Evolutionary conservation across 2,113 vertebrate species (phyloP), one percentile per base, ranked within the genome.

Genomic region (Gadus chalcogrammus): DNA sequence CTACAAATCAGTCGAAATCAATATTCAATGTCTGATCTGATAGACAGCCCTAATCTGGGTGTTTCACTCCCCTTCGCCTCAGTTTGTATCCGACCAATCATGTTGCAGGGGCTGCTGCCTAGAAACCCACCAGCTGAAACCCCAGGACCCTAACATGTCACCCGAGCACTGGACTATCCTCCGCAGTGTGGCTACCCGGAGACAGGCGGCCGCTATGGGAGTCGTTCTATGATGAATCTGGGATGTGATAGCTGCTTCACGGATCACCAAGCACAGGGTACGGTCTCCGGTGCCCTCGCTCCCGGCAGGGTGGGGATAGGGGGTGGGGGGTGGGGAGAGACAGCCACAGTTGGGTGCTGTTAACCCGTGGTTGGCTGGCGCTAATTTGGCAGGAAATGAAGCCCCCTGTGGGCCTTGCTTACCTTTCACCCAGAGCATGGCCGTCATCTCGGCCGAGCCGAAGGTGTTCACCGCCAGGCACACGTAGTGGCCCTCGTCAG

Each of bases 371-470:
- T 73, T 38, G 75, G 84, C 82, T 84, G 79, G 80, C 80, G 82
- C 85, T 88, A 91, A 89, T 88, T 82, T 87, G 87, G 82, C 84
- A 84, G 84, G 85, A 83, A 87, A 89, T 81, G 82, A 85, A 84
- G 79, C 69, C 79, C 79, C 75, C 71, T 18, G 38, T 67, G 79
- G 82, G 82, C 85, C 77, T 88, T 77, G 65, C 83, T 90, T 94
- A 99, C 96, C 96, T 97, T 97, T 98, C 75, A 98, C 94, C 88
- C 92, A 95, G 60, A 99, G 73, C 1, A 91, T 90, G 75, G 94
- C 92, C 77, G 90, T 81, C 82, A 97, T 94, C 90, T 96, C 95
- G 42, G 97, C 95, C 9, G 92, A 93, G 76, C 97, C 97, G 83
- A 99, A 94, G 82, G 95, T 78, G 81, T 99, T 99, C 84, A 95